Evolutionary conservation across 2,888 invertebrate genomes (phyloP).

Genomic region (Ommatoiulus sabulosus): DNA sequence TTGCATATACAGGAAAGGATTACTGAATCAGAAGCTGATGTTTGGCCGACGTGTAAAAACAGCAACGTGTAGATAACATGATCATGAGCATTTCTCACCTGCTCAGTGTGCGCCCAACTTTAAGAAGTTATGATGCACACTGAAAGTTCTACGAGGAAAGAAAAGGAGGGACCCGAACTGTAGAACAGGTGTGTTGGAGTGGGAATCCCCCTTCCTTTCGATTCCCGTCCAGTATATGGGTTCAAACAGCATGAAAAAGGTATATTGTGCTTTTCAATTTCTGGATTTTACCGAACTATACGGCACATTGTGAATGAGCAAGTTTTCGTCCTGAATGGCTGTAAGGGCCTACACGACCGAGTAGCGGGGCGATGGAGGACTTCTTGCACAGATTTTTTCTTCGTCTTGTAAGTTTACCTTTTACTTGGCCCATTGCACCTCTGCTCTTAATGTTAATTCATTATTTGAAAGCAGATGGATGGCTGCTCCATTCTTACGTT

Average conservation of each 20-base stretch:
- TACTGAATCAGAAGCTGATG: too few species aligned
- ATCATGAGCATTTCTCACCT: not conserved
- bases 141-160: not conserved
- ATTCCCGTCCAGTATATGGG: not conserved
- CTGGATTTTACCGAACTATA: not conserved
- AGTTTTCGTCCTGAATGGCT: not conserved
- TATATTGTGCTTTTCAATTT: slow-evolving; percentile 8
- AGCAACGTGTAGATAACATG: too few species aligned
- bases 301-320: slow-evolving; percentile 38
- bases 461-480: not conserved
- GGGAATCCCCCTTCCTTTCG: not conserved
- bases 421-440: slow-evolving; percentile 1
- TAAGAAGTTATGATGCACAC: slow-evolving; percentile 3
- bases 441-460: not conserved
- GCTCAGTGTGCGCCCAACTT: not conserved
- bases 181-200: not conserved
- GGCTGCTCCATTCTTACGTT: not conserved
- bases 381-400: not conserved
- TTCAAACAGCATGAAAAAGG: slow-evolving; percentile 37
- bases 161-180: not conserved
- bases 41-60: too few species aligned
- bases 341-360: not conserved
- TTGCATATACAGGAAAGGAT: too few species aligned
- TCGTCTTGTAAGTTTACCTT: not conserved
- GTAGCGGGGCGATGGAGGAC: not conserved